A percentile compares a stretch with the other conserved stretches of the same genome.
These are phyloP conservation scores for Calidris pugnax DNA, from an alignment of 2,113 vertebrate genomes.

Conservation along the genomic window DNA sequence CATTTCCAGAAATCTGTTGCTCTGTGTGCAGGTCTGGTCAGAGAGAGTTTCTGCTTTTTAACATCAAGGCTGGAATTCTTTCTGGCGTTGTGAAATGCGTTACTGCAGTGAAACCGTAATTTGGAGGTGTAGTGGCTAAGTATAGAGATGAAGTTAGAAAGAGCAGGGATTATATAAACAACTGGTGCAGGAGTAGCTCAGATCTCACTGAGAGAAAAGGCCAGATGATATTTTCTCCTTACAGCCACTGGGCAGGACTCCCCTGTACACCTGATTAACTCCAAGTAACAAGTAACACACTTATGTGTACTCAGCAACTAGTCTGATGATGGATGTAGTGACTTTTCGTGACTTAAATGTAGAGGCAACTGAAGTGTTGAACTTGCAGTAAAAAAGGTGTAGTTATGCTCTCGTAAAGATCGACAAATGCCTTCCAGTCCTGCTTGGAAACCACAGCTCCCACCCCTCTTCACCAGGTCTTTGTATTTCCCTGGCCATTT, in stretches of 20 bases:
- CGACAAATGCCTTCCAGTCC: not conserved
- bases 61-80: not conserved
- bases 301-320: not conserved
- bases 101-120: not conserved
- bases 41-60: not conserved
- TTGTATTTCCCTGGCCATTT: not conserved
- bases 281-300: not conserved
- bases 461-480: not conserved
- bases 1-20: not conserved
- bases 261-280: not conserved
- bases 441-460: not conserved
- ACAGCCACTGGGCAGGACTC: not conserved
- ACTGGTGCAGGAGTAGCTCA: not conserved
- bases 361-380: not conserved
- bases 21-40: not conserved
- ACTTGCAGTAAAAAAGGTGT: not conserved
- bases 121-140: not conserved
- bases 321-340: not conserved
- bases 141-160: not conserved
- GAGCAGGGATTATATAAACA: not conserved
- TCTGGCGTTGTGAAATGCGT: not conserved
- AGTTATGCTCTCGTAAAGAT: not conserved
- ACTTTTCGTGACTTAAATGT: not conserved
- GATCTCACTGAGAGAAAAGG: not conserved
- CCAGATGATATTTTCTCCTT: not conserved